Conservation (phyloP, 1,140 invertebrate genomes). For the Bradysia coprophila region DNA sequence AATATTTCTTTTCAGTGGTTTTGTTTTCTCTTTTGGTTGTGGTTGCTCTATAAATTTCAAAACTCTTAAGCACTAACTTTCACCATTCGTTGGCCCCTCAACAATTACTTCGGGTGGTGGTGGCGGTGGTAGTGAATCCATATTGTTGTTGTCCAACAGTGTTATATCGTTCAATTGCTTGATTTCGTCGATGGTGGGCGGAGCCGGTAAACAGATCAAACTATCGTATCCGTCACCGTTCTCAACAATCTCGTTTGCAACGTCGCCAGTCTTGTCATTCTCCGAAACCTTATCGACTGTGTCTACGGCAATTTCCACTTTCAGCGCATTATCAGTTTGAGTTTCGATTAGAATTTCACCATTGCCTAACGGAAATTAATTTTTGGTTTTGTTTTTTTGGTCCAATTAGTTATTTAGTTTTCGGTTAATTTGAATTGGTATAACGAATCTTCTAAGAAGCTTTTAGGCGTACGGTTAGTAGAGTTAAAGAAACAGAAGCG, state of each 20-base stretch:
- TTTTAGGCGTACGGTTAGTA: too few species aligned
- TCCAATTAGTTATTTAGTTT: too few species aligned
- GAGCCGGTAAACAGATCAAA: constrained; percentile 20
- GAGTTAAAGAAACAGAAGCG: too few species aligned
- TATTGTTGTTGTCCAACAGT: constrained; percentile 15
- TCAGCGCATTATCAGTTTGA: too few species aligned
- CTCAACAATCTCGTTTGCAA: background rate
- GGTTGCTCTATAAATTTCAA: too few species aligned
- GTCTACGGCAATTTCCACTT: background rate
- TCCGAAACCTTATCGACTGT: background rate
- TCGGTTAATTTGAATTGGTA: too few species aligned
- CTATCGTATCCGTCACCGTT: constrained; percentile 13
- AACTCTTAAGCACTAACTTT: constrained; percentile 1
- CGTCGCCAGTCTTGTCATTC: background rate
- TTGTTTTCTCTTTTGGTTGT: too few species aligned
- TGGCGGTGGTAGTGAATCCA: constrained; percentile 20
- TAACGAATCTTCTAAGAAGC: too few species aligned
- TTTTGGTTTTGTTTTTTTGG: too few species aligned
- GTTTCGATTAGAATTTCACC: too few species aligned
- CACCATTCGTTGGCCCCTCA: background rate
- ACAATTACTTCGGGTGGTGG: constrained; percentile 11
- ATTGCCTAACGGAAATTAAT: too few species aligned
- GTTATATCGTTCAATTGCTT: constrained; percentile 17
- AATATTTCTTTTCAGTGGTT: too few species aligned
- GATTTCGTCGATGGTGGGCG: constrained; percentile 20